A percentile compares a stretch with the other conserved stretches of the same genome.
Evolutionary conservation across 2,113 vertebrate species (phyloP).

Genomic region (Daphoenositta chrysoptera): DNA sequence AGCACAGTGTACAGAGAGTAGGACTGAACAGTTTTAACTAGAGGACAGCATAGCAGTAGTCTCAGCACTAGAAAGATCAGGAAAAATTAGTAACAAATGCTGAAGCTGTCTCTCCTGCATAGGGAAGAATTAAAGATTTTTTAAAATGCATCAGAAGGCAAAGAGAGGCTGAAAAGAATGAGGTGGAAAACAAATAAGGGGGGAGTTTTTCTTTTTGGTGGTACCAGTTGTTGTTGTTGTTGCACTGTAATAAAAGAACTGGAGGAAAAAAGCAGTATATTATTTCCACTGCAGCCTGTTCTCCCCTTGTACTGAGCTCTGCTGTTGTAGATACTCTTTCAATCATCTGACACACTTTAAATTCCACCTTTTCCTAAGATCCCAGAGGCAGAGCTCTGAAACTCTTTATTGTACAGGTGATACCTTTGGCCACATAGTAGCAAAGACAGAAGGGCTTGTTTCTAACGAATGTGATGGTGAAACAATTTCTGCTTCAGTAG

Average conservation of each 20-base stretch:
- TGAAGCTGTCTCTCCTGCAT: not conserved
- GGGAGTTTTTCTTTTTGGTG: fast-evolving
- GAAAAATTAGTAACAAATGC: not conserved
- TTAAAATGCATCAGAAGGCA: not conserved
- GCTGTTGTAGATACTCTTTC: not conserved
- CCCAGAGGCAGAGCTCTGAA: not conserved
- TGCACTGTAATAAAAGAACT: not conserved
- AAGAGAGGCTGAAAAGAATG: not conserved
- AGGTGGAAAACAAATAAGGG: not conserved
- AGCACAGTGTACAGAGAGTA: not conserved
- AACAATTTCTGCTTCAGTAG: not conserved
- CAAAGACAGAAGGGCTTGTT: not conserved
- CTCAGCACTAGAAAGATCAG: not conserved
- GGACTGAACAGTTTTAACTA: not conserved
- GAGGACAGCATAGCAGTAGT: not conserved
- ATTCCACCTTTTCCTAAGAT: not conserved
- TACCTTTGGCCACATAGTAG: not conserved
- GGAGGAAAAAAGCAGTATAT: not conserved
- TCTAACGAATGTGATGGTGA: not conserved
- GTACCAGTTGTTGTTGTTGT: not conserved
- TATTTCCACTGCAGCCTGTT: not conserved
- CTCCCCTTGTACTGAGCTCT: not conserved
- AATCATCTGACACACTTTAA: not conserved
- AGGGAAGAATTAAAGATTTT: not conserved
- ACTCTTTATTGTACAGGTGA: not conserved